Evolutionary conservation across 2,113 vertebrate genomes (phyloP).

Genomic region (Danionella cerebrum): DNA sequence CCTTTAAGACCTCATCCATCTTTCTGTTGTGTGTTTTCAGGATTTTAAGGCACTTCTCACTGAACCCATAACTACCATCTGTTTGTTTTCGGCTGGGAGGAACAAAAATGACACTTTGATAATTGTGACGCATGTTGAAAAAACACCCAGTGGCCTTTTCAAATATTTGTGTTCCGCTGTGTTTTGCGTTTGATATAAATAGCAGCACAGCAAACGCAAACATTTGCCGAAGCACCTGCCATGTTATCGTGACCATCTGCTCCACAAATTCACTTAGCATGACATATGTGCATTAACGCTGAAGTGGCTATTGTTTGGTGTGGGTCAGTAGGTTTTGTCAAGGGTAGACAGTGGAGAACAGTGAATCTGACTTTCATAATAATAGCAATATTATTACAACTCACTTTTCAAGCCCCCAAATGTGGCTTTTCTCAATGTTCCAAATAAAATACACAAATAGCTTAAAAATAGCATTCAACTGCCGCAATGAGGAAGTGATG

Average conservation of each 20-base stretch:
- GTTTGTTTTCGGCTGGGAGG: constrained; percentile 42
- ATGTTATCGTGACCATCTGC: constrained; percentile 64
- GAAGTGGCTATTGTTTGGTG: constrained; percentile 55
- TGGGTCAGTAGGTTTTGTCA: constrained; percentile 31
- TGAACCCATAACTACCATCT: constrained; percentile 49
- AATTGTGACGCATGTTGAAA: constrained; percentile 52
- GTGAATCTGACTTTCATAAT: too few species aligned
- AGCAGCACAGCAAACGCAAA: constrained; percentile 62
- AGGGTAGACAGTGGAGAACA: constrained; percentile 22
- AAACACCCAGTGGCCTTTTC: constrained; percentile 53
- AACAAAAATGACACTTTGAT: constrained; percentile 37
- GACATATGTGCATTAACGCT: constrained; percentile 66
- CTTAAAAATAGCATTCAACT: too few species aligned
- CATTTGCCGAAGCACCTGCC: constrained; percentile 70
- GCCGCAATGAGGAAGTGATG: too few species aligned
- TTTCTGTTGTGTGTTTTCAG: constrained; percentile 7
- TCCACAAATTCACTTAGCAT: constrained; percentile 58
- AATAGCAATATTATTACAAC: too few species aligned
- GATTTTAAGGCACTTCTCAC: constrained; percentile 38
- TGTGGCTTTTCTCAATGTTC: too few species aligned
- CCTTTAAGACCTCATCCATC: neutral
- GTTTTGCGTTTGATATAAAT: constrained; percentile 68
- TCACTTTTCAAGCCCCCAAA: too few species aligned
- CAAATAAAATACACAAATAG: too few species aligned
- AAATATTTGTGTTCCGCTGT: constrained; percentile 66